Conservation (phyloP, 2,888 invertebrate genomes). For the Fragum fragum region DNA sequence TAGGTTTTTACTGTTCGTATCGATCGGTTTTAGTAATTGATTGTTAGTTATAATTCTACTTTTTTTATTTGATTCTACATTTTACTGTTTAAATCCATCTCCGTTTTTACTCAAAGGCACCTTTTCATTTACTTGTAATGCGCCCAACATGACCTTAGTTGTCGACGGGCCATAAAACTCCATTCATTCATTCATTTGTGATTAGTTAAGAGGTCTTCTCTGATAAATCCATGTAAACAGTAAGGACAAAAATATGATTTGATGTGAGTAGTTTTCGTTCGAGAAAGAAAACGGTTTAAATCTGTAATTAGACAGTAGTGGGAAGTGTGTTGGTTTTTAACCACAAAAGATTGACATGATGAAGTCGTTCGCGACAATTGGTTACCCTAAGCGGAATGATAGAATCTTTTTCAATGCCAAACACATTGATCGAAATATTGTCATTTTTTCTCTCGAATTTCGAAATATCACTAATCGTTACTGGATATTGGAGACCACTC, state of each 20-base stretch:
- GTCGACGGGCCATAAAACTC: no score
- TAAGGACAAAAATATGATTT: background rate
- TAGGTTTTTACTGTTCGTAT: no score
- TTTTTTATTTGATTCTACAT: no score
- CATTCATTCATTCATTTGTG: no score
- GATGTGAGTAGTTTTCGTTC: slow-evolving; percentile 31
- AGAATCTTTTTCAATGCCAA: slow-evolving; percentile 48
- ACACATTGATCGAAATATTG: slow-evolving; percentile 55
- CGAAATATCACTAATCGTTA: slow-evolving; percentile 32
- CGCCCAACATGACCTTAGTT: no score
- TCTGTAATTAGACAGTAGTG: slow-evolving; percentile 63
- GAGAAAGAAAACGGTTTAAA: slow-evolving; percentile 54
- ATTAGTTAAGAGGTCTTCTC: slow-evolving; percentile 13
- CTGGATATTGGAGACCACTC: slow-evolving; percentile 43
- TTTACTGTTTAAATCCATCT: no score
- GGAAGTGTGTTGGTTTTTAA: slow-evolving; percentile 35
- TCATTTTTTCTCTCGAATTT: slow-evolving; percentile 46
- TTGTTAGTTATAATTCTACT: no score
- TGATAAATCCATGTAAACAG: slow-evolving; percentile 33
- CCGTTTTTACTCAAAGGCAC: no score
- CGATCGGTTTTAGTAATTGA: no score
- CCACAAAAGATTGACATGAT: slow-evolving; percentile 58
- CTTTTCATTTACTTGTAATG: no score
- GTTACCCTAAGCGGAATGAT: slow-evolving; percentile 53
- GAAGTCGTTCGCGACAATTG: slow-evolving; percentile 19